Base-by-base conservation (phyloP, 2,888 invertebrate genomes). In the Morpho deidamia region DNA sequence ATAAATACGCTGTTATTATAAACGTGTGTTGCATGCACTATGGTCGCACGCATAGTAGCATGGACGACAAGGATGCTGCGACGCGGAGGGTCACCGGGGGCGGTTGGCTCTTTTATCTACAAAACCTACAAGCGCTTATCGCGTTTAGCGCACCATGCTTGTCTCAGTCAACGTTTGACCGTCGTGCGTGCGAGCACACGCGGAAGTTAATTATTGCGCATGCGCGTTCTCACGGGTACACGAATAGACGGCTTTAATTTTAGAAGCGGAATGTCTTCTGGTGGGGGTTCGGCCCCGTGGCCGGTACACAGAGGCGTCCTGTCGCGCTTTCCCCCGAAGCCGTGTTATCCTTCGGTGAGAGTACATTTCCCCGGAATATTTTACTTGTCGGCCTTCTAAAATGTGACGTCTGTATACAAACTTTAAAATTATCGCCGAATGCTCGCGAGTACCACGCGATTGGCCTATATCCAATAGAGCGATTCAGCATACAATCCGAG, bases 201-300 rank as follows among this genome's bases (percentile, higher is more conserved):
- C 89, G 89, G 89, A 89, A 89, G 87, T 87, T 72, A 79, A 80
- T 79, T 76, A 81, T 68, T 81, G 84, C 87, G 86, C 86, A 82
- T 83, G 85, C 87, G 82, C 78, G 76, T 75, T 68, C 63, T 40
- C 40, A 34, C 40, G 62, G 55, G 74, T 81, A 81, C 84, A 78
- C 84, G 81, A 81, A 92, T 91, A 92, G 91, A 78, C 86, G 60
- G 71, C 72, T 81, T 79, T 84, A 88, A 83, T 84, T 85, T 77
- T 88, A 88, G 86, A 80, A 70, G 60, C 77, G 83, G 86, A 83
- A 89, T 87, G 86, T 90, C 91, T 72, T 74, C 78, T 71, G 89
- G 91, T 74, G 89, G 86, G 74, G 90, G 90, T 71, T 92, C 93
- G 77, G 93, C 92, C 69, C 95, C 94, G 77, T 95, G 95, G 95